phyloP scores from a whole-genome alignment of 1,140 invertebrate species.

The Pogonomyrmex californicus region DNA sequence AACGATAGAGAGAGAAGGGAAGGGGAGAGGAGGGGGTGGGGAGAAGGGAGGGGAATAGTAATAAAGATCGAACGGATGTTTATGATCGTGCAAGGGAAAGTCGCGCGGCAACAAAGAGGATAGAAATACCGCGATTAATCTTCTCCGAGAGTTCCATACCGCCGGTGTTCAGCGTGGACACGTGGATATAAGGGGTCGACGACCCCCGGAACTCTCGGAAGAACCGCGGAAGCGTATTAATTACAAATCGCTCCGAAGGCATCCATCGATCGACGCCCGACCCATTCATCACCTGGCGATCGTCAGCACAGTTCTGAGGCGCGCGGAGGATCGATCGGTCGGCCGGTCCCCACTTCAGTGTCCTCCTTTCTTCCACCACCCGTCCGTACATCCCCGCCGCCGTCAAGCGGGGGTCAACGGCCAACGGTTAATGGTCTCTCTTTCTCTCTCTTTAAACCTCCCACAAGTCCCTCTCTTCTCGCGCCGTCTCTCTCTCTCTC shows the following conservation, averaged over 20 bases:
- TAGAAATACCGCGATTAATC: conserved; percentile 13
- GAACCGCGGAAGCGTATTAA: conserved; percentile 50
- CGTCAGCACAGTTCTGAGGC: conserved; percentile 56
- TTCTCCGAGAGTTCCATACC: background rate
- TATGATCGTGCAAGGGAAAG: background rate
- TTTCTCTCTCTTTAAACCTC: conserved; percentile 52
- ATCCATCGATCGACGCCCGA: conserved; percentile 53
- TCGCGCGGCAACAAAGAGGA: background rate
- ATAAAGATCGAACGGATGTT: background rate
- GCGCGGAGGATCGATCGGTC: conserved; percentile 59
- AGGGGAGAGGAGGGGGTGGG: too few relatives aligned
- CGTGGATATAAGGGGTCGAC: background rate
- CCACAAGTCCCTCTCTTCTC: conserved; percentile 1
- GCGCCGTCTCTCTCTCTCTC: conserved; percentile 15
- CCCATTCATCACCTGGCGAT: conserved; percentile 44
- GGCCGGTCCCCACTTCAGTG: conserved; percentile 47
- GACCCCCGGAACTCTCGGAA: conserved; percentile 33
- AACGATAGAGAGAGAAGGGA: background rate
- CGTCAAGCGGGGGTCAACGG: conserved; percentile 71
- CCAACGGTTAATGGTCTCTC: conserved; percentile 65
- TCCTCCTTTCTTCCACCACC: conserved; percentile 48
- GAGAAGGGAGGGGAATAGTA: too few relatives aligned
- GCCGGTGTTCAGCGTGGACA: conserved; percentile 3
- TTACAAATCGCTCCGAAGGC: conserved; percentile 47
- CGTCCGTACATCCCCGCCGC: conserved; percentile 5